Percentiles rank a stretch among this genome's conserved stretches.
These are phyloP conservation scores for Alauda arvensis DNA, from an alignment of 2,797 vertebrate species.

Conservation along the genomic window DNA sequence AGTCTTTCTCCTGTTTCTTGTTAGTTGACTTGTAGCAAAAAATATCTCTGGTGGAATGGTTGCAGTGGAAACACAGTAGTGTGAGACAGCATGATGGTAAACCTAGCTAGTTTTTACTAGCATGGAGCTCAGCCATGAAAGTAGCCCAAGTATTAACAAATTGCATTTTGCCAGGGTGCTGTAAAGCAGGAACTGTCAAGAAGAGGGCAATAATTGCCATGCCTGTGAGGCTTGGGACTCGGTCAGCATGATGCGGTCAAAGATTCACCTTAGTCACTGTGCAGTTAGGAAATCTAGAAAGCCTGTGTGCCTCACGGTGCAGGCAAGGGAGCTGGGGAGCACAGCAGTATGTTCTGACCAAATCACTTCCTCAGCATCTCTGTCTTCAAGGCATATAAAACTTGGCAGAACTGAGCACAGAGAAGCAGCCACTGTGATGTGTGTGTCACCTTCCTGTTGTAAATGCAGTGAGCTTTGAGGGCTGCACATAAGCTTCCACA, in stretches of 20 bases:
- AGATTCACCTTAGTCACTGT: background rate
- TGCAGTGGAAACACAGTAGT: background rate
- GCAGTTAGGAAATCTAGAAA: background rate
- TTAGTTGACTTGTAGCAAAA: background rate
- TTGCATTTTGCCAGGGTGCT: background rate
- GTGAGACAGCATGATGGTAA: background rate
- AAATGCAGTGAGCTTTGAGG: background rate
- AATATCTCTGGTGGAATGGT: background rate
- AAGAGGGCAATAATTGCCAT: background rate
- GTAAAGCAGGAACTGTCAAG: background rate
- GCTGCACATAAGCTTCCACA: background rate
- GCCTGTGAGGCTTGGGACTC: background rate
- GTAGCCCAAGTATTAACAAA: background rate
- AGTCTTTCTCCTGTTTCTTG: background rate
- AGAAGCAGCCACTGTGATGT: background rate
- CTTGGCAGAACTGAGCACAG: background rate
- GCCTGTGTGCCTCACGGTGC: rapidly evolving
- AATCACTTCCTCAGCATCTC: background rate
- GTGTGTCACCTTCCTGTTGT: background rate
- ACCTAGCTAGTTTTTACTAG: background rate
- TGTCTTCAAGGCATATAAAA: background rate
- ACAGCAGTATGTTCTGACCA: background rate
- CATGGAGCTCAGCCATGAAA: background rate
- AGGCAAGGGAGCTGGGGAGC: background rate
- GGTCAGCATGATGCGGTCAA: background rate